Base-by-base conservation (phyloP, 2,888 invertebrate species). In the Tenthredo amoena region DNA sequence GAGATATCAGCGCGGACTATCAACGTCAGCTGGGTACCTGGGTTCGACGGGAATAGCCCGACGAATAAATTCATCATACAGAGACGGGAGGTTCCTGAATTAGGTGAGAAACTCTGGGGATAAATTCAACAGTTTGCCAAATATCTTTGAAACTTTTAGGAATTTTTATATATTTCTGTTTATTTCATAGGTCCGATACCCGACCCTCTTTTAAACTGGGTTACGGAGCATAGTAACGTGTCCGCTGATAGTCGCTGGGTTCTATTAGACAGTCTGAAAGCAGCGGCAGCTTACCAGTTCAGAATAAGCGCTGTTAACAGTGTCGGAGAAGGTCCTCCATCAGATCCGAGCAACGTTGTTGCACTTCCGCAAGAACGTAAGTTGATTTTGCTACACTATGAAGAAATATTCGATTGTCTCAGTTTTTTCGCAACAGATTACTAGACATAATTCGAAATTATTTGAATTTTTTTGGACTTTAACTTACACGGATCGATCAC, bases 21-120 rank as follows among this genome's bases (percentile, higher is more conserved):
- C 87, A 98, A 98, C 91, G 96, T 99, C 3, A 97, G 97, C 31
- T 99, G 99, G 99, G 97, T 97, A 15, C 97, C 98, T 0, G 98
- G 98, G 43, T 99, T 99, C 93, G 98, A 99, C 94, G 99, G 99
- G 85, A 99, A 99, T 93, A 98, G 98, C 91, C 98, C 98, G 12
- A 97, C 99, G 86, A 96, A 97, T 90, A 98, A 98, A 92, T 99
- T 97, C 93, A 98, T 98, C 87, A 96, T 99, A 84, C 98, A 99
- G 93, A 97, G 97, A 93, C 95, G 98, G 87, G 97, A 98, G 90
- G 97, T 99, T 40, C 97, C 98, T 1, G 97, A 97, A 93, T 95
- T 97, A 89, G 98, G 98, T 98, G 94, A 95, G 95, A 93, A 21
- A 15, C 76, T 84, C 82, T 85, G 7, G 34, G n/a, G 43, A 85